A percentile compares a stretch with the other conserved stretches of the same genome.
Conservation (phyloP, 2,888 invertebrate species). For the Hymenopus coronatus region DNA sequence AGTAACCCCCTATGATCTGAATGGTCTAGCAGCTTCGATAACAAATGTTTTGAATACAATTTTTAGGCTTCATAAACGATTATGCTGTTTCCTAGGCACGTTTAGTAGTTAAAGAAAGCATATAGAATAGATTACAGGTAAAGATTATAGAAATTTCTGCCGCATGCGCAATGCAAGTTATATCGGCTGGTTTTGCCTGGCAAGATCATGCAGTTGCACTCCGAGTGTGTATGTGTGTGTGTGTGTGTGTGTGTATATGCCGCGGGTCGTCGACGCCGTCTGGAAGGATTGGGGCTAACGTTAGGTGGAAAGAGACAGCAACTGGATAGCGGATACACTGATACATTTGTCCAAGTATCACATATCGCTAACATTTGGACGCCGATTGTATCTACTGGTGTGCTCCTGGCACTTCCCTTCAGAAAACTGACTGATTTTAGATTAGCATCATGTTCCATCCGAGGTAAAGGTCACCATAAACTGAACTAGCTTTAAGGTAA, state of each 20-base stretch:
- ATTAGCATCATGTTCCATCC: too few relatives aligned
- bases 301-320: not conserved
- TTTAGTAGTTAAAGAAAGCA: too few relatives aligned
- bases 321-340: not conserved
- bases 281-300: constrained; percentile 1
- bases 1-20: not conserved
- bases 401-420: too few relatives aligned
- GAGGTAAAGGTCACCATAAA: too few relatives aligned
- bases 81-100: too few relatives aligned
- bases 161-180: not conserved
- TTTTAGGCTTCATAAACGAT: too few relatives aligned
- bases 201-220: not conserved
- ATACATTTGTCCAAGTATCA: not conserved
- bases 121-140: too few relatives aligned
- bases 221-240: not conserved
- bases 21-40: not conserved
- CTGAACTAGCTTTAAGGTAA: too few relatives aligned
- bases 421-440: too few relatives aligned
- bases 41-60: not conserved
- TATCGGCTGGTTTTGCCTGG: not conserved
- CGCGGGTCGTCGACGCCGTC: not conserved
- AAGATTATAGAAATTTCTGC: not conserved
- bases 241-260: not conserved
- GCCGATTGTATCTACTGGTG: not conserved
- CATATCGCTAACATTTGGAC: not conserved